Conservation (phyloP, 2,113 vertebrate species). For the Narcine bancroftii region DNA sequence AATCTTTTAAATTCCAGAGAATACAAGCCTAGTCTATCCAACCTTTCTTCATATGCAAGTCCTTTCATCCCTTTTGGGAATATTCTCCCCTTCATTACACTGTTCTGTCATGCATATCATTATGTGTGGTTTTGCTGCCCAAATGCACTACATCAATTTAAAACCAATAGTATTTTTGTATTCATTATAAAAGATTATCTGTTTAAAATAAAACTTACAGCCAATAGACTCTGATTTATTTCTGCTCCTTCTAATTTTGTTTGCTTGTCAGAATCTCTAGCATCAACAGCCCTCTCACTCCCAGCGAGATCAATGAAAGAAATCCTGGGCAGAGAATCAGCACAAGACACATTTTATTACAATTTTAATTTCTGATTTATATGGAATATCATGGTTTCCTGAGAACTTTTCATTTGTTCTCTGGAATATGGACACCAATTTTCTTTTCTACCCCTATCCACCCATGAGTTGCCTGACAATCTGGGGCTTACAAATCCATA, state of each 20-base stretch:
- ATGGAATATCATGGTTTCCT: neutral
- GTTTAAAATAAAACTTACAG: slow-evolving; percentile 58
- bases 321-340: slow-evolving; percentile 61
- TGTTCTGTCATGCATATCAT: neutral
- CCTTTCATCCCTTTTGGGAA: neutral
- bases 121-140: neutral
- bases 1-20: no score
- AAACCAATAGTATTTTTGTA: neutral
- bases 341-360: slow-evolving; percentile 41
- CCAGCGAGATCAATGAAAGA: slow-evolving; percentile 89
- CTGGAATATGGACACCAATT: neutral
- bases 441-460: no score
- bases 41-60: no score
- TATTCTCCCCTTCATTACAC: neutral
- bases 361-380: slow-evolving; percentile 43
- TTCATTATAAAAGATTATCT: neutral
- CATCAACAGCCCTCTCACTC: slow-evolving; percentile 82
- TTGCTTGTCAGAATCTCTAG: slow-evolving; percentile 69
- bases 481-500: neutral
- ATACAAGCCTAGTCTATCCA: no score
- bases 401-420: neutral
- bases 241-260: slow-evolving; percentile 85
- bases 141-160: neutral
- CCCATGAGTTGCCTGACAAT: neutral
- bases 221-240: slow-evolving; percentile 88